phyloP scores from a whole-genome alignment of 2,888 invertebrate species.

The Meganola albula region DNA sequence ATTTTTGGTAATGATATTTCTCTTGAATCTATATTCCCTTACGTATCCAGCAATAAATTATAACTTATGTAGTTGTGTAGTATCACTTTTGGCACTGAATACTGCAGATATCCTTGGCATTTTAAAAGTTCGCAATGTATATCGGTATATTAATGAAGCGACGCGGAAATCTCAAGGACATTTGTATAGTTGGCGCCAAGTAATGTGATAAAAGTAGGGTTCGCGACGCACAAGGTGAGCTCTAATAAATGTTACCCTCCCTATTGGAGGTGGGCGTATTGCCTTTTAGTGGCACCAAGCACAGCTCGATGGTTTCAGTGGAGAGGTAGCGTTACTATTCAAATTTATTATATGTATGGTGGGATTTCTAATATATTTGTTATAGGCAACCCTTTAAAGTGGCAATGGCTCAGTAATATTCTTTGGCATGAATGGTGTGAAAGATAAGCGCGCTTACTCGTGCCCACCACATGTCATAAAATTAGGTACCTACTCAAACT shows the following conservation, averaged over 20 bases:
- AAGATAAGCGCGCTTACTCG: too few species aligned
- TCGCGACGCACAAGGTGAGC: slow-evolving; percentile 78
- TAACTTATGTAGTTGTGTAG: slow-evolving; percentile 73
- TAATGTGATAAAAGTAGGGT: slow-evolving; percentile 57
- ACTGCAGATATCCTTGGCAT: slow-evolving; percentile 31
- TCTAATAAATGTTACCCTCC: slow-evolving; percentile 74
- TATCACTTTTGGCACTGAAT: slow-evolving; percentile 59
- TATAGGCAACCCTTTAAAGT: too few species aligned
- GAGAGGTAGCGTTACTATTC: slow-evolving; percentile 55
- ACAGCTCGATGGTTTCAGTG: slow-evolving; percentile 64
- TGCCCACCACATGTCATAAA: too few species aligned
- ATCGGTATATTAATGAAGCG: slow-evolving; percentile 17
- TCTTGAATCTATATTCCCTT: slow-evolving; percentile 76
- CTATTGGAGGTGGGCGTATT: slow-evolving; percentile 78
- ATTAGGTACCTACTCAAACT: too few species aligned
- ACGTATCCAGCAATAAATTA: slow-evolving; percentile 78
- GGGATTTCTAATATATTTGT: slow-evolving; percentile 37
- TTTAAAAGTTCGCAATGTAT: slow-evolving; percentile 16
- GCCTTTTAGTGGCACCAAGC: slow-evolving; percentile 75
- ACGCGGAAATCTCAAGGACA: slow-evolving; percentile 24
- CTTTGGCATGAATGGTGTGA: too few species aligned
- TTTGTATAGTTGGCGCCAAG: slow-evolving; percentile 44
- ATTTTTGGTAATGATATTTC: slow-evolving; percentile 76
- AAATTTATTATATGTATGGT: slow-evolving; percentile 45
- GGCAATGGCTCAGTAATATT: too few species aligned